Evolutionary conservation across 2,113 vertebrate species (phyloP).

Genomic region (Datnioides undecimradiatus): DNA sequence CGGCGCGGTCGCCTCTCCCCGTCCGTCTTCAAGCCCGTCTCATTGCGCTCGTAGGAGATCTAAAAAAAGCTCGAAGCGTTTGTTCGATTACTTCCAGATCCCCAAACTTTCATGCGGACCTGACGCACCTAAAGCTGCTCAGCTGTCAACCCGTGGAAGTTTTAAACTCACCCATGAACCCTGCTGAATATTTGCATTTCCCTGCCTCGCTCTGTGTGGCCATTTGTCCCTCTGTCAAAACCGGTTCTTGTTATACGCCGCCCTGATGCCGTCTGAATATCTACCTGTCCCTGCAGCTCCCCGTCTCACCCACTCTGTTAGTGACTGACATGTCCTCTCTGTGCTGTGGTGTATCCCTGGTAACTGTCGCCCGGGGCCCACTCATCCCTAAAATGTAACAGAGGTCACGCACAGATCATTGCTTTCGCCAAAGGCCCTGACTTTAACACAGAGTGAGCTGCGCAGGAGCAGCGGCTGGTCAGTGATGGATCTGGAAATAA

Average conservation of each 20-base stretch:
- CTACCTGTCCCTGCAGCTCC: constrained; percentile 59
- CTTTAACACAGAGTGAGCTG: constrained; percentile 65
- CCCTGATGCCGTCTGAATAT: constrained; percentile 37
- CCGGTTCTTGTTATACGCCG: constrained; percentile 29
- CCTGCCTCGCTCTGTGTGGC: constrained; percentile 18
- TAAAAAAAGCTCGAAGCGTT: constrained; percentile 36
- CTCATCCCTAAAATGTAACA: constrained; percentile 69
- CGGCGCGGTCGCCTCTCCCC: constrained; percentile 32
- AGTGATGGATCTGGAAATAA: constrained; percentile 53
- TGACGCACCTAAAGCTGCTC: constrained; percentile 27
- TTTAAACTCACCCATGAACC: constrained; percentile 5
- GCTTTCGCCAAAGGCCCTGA: constrained; percentile 67
- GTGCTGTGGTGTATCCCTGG: constrained; percentile 63
- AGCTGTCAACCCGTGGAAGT: constrained; percentile 8
- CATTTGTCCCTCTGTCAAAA: constrained; percentile 58
- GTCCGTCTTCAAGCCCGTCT: constrained; percentile 42
- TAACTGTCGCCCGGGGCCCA: constrained; percentile 66
- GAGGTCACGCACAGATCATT: constrained; percentile 77
- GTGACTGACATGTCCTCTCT: constrained; percentile 67
- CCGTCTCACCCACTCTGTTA: constrained; percentile 35
- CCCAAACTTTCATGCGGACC: constrained; percentile 34
- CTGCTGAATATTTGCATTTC: constrained; percentile 28
- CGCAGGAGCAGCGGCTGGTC: constrained; percentile 43
- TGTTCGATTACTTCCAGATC: constrained; percentile 47
- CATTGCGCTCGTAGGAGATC: constrained; percentile 41